A percentile compares a stretch with the other conserved stretches of the same genome.
Evolutionary conservation across 30 jellyfish, hydroid and myxozoan species (phyloP).

Genomic region (Hydractinia symbiolongicarpus): DNA sequence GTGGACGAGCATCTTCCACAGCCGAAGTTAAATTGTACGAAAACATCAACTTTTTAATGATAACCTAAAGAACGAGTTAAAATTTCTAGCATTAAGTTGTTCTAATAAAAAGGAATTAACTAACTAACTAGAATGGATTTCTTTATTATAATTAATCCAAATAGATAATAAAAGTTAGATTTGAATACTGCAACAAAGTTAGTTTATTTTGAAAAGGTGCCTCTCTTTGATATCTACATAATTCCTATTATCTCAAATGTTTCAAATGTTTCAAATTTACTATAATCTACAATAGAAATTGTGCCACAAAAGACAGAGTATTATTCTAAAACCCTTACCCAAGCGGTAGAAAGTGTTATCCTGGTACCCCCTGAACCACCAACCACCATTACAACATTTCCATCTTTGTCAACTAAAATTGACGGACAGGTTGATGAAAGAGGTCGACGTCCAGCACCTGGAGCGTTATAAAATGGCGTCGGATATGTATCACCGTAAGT

Average conservation of each 20-base stretch:
- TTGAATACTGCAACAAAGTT: too few species aligned
- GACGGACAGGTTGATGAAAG: conserved; percentile 92
- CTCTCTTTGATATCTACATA: too few species aligned
- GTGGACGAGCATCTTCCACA: conserved; percentile 72
- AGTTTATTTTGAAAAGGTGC: too few species aligned
- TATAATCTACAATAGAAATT: too few species aligned
- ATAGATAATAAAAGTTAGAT: too few species aligned
- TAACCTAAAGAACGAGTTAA: conserved; percentile 47
- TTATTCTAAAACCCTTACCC: conserved; percentile 44
- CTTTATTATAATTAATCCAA: too few species aligned
- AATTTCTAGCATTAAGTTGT: too few species aligned
- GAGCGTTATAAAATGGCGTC: conserved; percentile 76
- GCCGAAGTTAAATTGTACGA: conserved; percentile 80
- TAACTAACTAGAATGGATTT: too few species aligned
- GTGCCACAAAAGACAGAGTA: too few species aligned
- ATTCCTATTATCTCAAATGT: too few species aligned
- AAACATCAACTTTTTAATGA: conserved; percentile 80
- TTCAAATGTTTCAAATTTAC: too few species aligned
- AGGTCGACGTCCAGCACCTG: conserved; percentile 87
- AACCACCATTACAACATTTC: conserved; percentile 72
- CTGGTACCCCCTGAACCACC: conserved; percentile 99
- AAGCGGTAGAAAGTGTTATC: conserved; percentile 86
- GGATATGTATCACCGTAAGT: conserved; percentile 32
- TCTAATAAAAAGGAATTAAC: too few species aligned
- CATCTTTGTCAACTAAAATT: conserved; percentile 61